phyloP scores from a whole-genome alignment of 2,797 vertebrate genomes.

The Anomalospiza imberbis region DNA sequence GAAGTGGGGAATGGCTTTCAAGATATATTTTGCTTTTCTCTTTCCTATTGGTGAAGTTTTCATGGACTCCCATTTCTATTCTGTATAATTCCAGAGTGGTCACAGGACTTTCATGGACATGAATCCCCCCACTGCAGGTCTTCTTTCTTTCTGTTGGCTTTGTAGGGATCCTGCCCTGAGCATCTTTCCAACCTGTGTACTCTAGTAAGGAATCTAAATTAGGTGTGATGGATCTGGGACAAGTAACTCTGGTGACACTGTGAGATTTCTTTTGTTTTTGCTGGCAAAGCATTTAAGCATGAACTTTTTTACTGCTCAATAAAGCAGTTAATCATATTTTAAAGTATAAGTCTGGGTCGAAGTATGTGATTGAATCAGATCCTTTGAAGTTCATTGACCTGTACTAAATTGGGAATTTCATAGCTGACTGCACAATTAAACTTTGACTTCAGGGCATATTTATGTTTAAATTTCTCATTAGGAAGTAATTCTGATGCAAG shows the following conservation, averaged over 20 bases:
- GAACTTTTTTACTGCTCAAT: not conserved
- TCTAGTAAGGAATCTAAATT: not conserved
- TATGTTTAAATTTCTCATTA: slow-evolving; percentile 23
- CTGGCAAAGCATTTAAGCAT: not conserved
- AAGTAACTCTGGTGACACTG: not conserved
- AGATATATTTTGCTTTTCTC: not conserved
- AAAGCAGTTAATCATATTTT: slow-evolving; percentile 21
- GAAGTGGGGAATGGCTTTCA: not conserved
- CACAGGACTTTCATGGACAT: not conserved
- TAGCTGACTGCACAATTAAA: slow-evolving; percentile 6
- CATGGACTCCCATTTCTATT: not conserved
- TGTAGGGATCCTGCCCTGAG: not conserved
- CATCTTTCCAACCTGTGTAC: not conserved
- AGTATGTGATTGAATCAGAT: slow-evolving; percentile 6
- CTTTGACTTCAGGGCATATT: not conserved
- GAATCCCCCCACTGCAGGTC: not conserved
- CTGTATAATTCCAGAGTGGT: not conserved
- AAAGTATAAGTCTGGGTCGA: not conserved
- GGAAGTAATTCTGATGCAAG: not conserved
- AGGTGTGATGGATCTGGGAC: not conserved
- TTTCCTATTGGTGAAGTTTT: not conserved
- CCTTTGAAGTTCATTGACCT: slow-evolving; percentile 14
- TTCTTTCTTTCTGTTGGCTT: not conserved
- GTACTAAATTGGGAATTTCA: slow-evolving; percentile 5
- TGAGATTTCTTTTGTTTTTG: not conserved